A percentile compares a stretch with the other conserved stretches of the same genome.
Evolutionary conservation across 2,113 vertebrate genomes (phyloP).

Genomic region (Periophthalmodon schlosseri): DNA sequence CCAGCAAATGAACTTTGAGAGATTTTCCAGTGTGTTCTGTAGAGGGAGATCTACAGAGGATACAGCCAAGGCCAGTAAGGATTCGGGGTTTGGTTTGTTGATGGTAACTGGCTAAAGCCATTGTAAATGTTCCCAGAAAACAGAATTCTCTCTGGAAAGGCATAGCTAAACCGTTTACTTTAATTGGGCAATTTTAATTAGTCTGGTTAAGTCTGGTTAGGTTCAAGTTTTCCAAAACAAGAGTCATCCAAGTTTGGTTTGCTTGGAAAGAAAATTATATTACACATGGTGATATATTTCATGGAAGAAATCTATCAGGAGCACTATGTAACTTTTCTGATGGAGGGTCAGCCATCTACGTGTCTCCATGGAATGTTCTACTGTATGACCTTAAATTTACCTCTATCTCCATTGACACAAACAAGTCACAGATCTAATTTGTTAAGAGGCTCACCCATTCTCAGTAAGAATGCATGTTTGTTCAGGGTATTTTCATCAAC

Average conservation of each 20-base stretch:
- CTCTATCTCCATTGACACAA: no score
- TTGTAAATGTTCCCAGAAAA: conserved; percentile 35
- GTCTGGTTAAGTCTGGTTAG: no score
- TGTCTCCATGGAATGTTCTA: no score
- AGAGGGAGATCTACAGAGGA: not conserved
- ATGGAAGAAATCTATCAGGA: not conserved
- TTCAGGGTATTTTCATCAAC: no score
- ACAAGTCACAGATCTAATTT: no score
- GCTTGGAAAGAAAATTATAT: not conserved
- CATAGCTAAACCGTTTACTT: not conserved
- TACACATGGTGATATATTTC: not conserved
- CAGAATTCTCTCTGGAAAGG: conserved; percentile 8
- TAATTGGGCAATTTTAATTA: not conserved
- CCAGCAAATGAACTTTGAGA: conserved; percentile 5
- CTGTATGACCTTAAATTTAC: no score
- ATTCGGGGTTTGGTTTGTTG: not conserved
- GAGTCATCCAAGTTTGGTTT: not conserved
- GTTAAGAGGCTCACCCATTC: no score
- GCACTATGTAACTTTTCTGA: not conserved
- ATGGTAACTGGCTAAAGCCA: conserved; percentile 14
- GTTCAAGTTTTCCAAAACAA: not conserved
- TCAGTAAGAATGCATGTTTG: no score
- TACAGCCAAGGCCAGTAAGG: not conserved
- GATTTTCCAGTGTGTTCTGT: conserved; percentile 17
- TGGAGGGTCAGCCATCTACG: not conserved